Conservation (phyloP, 1,140 invertebrate species). For the Camponotus vicinus region DNA sequence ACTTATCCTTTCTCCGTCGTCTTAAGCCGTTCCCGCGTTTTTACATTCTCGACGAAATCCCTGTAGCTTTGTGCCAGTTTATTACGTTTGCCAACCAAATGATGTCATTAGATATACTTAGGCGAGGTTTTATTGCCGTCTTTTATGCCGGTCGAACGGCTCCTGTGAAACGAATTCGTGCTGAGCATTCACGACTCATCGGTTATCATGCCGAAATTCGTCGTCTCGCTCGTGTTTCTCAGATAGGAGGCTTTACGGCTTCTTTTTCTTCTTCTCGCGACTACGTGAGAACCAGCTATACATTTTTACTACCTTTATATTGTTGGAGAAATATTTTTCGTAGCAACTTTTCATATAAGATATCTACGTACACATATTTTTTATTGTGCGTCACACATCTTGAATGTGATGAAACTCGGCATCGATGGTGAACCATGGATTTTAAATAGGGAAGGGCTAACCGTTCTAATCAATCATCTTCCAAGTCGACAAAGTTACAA, state of each 20-base stretch:
- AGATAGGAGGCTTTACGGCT: slow-evolving; percentile 46
- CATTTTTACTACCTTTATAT: slow-evolving; percentile 55
- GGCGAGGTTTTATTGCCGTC: slow-evolving; percentile 77
- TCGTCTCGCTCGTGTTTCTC: slow-evolving; percentile 1
- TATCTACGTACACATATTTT: slow-evolving; percentile 28
- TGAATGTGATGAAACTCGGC: not conserved
- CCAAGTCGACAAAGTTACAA: not conserved
- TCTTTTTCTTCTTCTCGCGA: slow-evolving; percentile 20
- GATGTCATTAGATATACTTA: slow-evolving; percentile 83
- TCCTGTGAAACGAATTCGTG: slow-evolving; percentile 72
- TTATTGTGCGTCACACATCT: slow-evolving; percentile 34
- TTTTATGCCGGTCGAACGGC: slow-evolving; percentile 73
- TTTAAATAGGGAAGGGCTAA: not conserved
- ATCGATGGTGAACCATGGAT: not conserved
- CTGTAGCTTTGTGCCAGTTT: slow-evolving; percentile 75
- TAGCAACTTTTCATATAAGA: slow-evolving; percentile 23
- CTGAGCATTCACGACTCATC: slow-evolving; percentile 67
- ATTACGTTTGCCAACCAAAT: slow-evolving; percentile 77
- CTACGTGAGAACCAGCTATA: slow-evolving; percentile 49
- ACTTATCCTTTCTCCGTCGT: slow-evolving; percentile 42
- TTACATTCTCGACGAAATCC: slow-evolving; percentile 77
- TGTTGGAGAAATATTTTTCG: slow-evolving; percentile 21
- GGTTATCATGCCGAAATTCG: slow-evolving; percentile 73
- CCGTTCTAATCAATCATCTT: not conserved
- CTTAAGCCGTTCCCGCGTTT: slow-evolving; percentile 70